Percentiles rank a stretch among this genome's conserved stretches.
Conservation (phyloP, 1,140 invertebrate genomes). For the Phymorhynchus buccinoides region DNA sequence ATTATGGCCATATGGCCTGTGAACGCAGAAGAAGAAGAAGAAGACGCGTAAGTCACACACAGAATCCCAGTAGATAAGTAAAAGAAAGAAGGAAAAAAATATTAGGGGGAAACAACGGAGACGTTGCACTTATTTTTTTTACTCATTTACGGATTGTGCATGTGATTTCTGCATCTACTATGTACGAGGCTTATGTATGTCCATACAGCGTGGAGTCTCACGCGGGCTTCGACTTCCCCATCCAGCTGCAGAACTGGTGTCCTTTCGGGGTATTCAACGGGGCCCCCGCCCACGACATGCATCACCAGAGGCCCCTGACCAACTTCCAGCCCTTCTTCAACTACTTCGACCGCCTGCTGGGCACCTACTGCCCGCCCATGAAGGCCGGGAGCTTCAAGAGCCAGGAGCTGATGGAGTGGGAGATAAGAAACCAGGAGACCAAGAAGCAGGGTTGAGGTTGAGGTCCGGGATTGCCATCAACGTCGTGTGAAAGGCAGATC, state of each 20-base stretch:
- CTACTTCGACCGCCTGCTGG: conserved; percentile 72
- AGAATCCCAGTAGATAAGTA: no score
- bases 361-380: conserved; percentile 69
- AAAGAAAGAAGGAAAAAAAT: no score
- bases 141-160: no score
- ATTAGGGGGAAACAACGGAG: no score
- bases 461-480: no score
- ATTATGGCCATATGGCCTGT: no score
- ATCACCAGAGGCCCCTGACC: conserved; percentile 74
- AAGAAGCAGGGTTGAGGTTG: conserved; percentile 59
- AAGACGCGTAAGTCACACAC: no score
- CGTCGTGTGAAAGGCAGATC: no score
- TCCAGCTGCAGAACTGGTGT: conserved; percentile 64
- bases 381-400: conserved; percentile 64
- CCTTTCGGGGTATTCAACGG: conserved; percentile 71
- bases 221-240: conserved; percentile 71
- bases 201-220: conserved; percentile 71
- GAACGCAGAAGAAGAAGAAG: no score
- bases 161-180: no score
- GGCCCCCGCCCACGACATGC: conserved; percentile 76
- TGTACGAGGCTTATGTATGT: conserved; percentile 50
- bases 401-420: conserved; percentile 62
- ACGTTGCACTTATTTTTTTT: no score
- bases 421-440: conserved; percentile 57
- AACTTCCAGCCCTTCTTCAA: conserved; percentile 75